Conservation (phyloP, 1,140 invertebrate genomes). For the Diachasma alloeum region DNA sequence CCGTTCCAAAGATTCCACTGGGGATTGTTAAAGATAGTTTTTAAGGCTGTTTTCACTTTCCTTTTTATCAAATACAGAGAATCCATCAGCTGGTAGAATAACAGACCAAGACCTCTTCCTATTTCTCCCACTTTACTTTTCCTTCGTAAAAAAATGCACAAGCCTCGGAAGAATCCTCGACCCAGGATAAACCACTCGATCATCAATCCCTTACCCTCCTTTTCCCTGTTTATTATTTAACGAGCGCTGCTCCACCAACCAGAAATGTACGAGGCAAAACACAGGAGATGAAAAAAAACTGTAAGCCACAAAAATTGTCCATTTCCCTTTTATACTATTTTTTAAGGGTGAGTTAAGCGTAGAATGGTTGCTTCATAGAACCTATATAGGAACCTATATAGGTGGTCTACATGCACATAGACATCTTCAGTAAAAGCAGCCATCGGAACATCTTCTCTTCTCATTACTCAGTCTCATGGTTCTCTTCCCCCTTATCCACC, state of each 20-base stretch:
- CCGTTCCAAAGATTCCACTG: too few relatives aligned
- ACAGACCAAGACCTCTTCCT: neutral
- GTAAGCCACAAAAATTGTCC: constrained; percentile 26
- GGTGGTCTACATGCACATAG: neutral
- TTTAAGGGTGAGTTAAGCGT: neutral
- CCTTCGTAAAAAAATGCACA: neutral
- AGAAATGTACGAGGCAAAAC: neutral
- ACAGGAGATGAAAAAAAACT: neutral
- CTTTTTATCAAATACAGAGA: too few relatives aligned
- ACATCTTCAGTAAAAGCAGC: constrained; percentile 29
- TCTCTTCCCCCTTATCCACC: constrained; percentile 28
- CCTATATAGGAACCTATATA: constrained; percentile 15
- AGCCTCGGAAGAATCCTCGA: neutral
- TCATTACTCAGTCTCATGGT: constrained; percentile 54
- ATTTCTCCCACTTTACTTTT: too few relatives aligned
- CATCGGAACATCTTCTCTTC: constrained; percentile 58
- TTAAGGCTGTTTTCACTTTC: neutral
- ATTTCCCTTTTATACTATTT: neutral
- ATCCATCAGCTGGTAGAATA: too few relatives aligned
- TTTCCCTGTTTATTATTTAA: neutral
- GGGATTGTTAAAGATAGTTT: too few relatives aligned
- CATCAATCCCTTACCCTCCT: neutral
- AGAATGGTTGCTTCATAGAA: neutral
- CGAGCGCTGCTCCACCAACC: neutral
- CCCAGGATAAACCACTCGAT: neutral